Evolutionary conservation across 2,888 invertebrate species (phyloP), one percentile per base, ranked within the genome.

Genomic region (Galeruca laticollis): DNA sequence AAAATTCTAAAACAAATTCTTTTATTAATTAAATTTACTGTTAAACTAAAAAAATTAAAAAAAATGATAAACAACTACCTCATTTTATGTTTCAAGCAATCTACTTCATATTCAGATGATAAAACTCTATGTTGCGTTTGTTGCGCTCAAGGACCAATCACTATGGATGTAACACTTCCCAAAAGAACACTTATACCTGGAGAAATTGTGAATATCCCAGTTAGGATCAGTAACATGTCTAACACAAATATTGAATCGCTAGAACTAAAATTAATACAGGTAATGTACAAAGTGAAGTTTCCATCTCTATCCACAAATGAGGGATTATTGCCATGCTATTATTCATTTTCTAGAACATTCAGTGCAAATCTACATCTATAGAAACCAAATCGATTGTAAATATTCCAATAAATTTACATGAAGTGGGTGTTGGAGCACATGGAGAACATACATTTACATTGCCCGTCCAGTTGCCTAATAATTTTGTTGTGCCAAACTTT

Each of bases 121-220:
- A 94, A 94, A 84, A 90, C 90, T 1, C 92, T 94, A 79, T 93
- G 94, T 77, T 94, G 94, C 80, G 90, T 92, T 73, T 94, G 94
- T 79, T 94, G 94, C 81, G 89, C 89, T 6, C 92, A 93, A 0
- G 90, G 92, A 0, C 93, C 94, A 0, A 82, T 95, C 43, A 88
- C 90, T 1, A 88, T 94, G 43, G 90, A 91, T 72, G 89, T 92
- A 0, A 87, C 88, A 70, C 85, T 94, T 13, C 93, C 94, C 0
- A 91, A 92, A 37, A 89, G 90, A 6, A 94, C 94, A 1, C 93
- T 90, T 83, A 92, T 93, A 52, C 91, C 93, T 1, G 94, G 94
- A 0, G 94, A 95, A 86, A 86, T 87, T 49, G 90, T 95, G 77
- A 91, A 92, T 0, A 86, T 94, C 11, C 88, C 88, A 54, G 87